Conservation (phyloP, 2,797 vertebrate species). For the Sebastes aleutianus region DNA sequence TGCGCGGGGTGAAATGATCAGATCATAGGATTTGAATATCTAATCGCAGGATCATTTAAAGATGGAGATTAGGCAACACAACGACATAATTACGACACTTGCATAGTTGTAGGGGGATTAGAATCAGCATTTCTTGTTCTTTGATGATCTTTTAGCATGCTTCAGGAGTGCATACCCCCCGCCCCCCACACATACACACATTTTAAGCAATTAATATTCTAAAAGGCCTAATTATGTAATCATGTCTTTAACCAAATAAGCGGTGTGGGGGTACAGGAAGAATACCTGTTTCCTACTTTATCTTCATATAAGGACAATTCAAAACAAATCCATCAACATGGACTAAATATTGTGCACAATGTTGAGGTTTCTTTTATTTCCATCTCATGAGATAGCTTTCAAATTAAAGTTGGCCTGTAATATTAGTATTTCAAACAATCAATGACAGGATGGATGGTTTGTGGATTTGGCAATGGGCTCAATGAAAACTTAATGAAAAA, state of each 20-base stretch:
- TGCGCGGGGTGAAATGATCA: conserved; percentile 68
- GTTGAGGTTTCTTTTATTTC: background rate
- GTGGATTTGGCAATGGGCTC: background rate
- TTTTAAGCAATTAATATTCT: conserved; percentile 68
- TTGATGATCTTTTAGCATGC: conserved; percentile 72
- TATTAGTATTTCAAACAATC: background rate
- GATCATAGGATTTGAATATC: conserved; percentile 73
- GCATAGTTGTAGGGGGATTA: conserved; percentile 70
- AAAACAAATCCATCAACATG: conserved; percentile 11
- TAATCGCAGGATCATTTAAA: conserved; percentile 73
- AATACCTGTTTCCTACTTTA: conserved; percentile 11
- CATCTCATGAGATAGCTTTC: background rate
- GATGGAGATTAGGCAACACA: conserved; percentile 69
- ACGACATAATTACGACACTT: conserved; percentile 71
- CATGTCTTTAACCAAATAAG: conserved; percentile 47
- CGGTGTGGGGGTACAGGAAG: conserved; percentile 26
- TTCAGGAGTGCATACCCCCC: conserved; percentile 31
- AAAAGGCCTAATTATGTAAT: conserved; percentile 71
- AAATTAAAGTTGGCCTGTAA: background rate
- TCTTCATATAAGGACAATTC: conserved; percentile 19
- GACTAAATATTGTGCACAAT: background rate
- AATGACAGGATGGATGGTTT: background rate
- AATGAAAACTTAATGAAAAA: background rate
- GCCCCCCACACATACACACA: background rate
- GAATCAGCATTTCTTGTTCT: conserved; percentile 57